These are phyloP conservation scores for Hartigia nigra DNA, from an alignment of 2,888 invertebrate genomes.

Conservation along the genomic window DNA sequence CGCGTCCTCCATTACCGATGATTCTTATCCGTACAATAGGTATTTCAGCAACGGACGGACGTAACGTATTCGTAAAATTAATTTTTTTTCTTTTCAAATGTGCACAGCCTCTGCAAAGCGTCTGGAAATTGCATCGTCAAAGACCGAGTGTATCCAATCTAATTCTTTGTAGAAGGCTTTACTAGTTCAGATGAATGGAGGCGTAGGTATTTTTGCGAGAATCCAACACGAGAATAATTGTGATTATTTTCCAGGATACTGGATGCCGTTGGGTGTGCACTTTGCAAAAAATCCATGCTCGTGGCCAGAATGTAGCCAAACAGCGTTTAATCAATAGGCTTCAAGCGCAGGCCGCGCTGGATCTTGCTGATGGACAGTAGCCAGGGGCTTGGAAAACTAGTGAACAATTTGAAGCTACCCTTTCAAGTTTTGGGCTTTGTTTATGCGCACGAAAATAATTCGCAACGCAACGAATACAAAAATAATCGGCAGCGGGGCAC, in stretches of 20 bases:
- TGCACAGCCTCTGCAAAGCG: background rate
- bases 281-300: background rate
- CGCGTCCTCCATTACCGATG: conserved; percentile 6
- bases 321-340: conserved; percentile 63
- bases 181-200: background rate
- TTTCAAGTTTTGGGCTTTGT: conserved; percentile 61
- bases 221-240: background rate
- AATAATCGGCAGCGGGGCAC: conserved; percentile 22
- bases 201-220: background rate
- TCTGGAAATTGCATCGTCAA: background rate
- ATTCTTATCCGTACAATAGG: background rate
- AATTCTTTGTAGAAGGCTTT: background rate
- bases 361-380: conserved; percentile 60
- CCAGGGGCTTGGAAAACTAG: conserved; percentile 55
- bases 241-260: background rate
- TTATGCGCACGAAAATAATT: conserved; percentile 60
- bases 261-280: background rate
- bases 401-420: conserved; percentile 58
- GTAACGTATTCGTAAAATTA: background rate
- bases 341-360: conserved; percentile 59
- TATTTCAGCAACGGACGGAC: background rate
- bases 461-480: conserved; percentile 30
- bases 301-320: conserved; percentile 27
- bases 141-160: background rate
- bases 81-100: background rate